Conservation (phyloP, 2,888 invertebrate genomes). For the Lithophane leautieri region DNA sequence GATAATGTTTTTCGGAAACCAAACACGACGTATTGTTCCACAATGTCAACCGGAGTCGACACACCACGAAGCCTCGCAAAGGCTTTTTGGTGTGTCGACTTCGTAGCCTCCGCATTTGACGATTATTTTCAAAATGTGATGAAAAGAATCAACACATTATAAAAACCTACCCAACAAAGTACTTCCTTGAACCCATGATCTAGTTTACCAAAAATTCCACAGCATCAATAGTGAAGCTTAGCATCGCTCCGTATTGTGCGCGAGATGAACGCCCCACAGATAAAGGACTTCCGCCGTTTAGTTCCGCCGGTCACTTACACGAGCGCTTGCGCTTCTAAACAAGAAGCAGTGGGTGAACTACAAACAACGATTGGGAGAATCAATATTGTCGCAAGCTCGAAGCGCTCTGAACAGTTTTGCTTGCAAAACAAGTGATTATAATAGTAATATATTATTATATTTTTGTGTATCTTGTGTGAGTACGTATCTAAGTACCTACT, state of each 20-base stretch:
- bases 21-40: background rate
- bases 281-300: constrained; percentile 87
- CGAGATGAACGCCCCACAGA: constrained; percentile 84
- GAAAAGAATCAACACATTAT: background rate
- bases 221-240: constrained; percentile 40
- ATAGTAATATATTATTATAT: too few species aligned
- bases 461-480: too few species aligned
- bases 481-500: too few species aligned
- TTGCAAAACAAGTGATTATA: background rate
- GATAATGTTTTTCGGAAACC: background rate
- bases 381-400: background rate
- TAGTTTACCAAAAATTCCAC: constrained; percentile 35
- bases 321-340: constrained; percentile 62
- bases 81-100: background rate
- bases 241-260: constrained; percentile 56
- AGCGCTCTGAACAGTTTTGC: background rate
- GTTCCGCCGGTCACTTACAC: constrained; percentile 81
- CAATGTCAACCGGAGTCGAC: too few species aligned
- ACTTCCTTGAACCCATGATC: constrained; percentile 30
- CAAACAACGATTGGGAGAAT: background rate
- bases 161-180: background rate
- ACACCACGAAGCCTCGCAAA: too few species aligned
- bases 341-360: constrained; percentile 41
- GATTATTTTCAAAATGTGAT: background rate
- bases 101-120: too few species aligned